These are phyloP conservation scores for Dipus sagitta DNA, from an alignment of 2,797 vertebrate genomes.

Conservation along the genomic window DNA sequence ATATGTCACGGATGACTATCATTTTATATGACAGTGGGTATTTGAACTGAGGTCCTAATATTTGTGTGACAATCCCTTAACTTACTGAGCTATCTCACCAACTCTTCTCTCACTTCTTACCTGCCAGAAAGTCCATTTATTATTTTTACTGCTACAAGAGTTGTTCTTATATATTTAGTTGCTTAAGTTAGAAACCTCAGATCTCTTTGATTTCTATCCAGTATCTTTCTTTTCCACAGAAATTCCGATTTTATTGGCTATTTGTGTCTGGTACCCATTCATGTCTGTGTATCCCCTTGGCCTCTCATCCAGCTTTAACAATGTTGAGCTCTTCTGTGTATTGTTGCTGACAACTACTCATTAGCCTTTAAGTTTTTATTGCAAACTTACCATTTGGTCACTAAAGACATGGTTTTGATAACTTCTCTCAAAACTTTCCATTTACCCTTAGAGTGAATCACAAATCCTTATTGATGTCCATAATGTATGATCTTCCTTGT, in stretches of 20 bases:
- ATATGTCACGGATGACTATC: too few relatives aligned
- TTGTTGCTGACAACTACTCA: neutral
- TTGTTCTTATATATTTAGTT: neutral
- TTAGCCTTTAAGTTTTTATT: neutral
- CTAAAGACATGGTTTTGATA: neutral
- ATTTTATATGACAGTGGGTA: too few relatives aligned
- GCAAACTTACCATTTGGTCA: neutral
- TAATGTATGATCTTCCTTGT: neutral
- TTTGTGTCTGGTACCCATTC: neutral
- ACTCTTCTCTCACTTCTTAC: neutral
- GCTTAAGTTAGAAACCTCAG: neutral
- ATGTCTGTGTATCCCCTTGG: neutral
- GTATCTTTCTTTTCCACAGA: neutral
- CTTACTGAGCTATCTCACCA: neutral
- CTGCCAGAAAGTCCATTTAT: neutral
- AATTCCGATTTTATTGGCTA: neutral
- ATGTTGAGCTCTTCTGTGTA: neutral
- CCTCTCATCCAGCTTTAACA: neutral
- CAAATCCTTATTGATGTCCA: neutral
- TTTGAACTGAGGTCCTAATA: too few relatives aligned
- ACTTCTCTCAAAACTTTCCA: neutral
- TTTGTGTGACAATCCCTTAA: too few relatives aligned
- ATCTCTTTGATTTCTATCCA: neutral
- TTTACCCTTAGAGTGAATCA: neutral
- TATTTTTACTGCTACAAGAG: neutral